Percentiles rank a stretch among this genome's conserved stretches.
phyloP scores from a whole-genome alignment of 2,113 vertebrate genomes.

The Catagonus wagneri region DNA sequence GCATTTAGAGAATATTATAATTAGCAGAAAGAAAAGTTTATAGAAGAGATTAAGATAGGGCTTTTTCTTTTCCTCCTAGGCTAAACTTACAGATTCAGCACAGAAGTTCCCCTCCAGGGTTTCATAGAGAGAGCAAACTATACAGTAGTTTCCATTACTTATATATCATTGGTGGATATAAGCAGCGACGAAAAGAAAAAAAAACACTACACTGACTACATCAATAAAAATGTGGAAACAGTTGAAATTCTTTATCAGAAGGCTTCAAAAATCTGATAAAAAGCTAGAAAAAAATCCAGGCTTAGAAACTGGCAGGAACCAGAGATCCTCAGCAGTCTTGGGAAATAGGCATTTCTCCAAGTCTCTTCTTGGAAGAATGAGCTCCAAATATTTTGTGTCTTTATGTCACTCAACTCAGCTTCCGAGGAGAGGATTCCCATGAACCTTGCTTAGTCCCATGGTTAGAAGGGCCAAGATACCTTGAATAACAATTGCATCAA shows the following conservation, averaged over 20 bases:
- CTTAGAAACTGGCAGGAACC: background rate
- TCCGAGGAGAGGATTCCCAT: background rate
- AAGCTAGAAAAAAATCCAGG: background rate
- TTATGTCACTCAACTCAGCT: background rate
- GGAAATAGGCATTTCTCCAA: background rate
- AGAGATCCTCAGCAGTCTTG: background rate
- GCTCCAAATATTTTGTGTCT: background rate
- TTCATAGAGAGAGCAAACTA: background rate
- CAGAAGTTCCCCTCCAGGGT: background rate
- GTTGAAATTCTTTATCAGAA: background rate
- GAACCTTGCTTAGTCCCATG: background rate
- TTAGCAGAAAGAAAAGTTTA: background rate
- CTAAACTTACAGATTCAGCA: slow-evolving; percentile 28
- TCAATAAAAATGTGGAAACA: slow-evolving; percentile 30
- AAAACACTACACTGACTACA: background rate
- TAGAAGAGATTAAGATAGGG: background rate
- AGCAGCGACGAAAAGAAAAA: background rate
- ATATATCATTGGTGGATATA: background rate
- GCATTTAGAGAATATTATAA: background rate
- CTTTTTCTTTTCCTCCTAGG: background rate
- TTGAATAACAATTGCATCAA: background rate
- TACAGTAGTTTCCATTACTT: background rate
- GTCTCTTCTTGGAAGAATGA: background rate
- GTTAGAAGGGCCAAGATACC: background rate
- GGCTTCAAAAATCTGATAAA: background rate